Conservation (phyloP, 2,888 invertebrate species). For the Pilophorus perplexus region DNA sequence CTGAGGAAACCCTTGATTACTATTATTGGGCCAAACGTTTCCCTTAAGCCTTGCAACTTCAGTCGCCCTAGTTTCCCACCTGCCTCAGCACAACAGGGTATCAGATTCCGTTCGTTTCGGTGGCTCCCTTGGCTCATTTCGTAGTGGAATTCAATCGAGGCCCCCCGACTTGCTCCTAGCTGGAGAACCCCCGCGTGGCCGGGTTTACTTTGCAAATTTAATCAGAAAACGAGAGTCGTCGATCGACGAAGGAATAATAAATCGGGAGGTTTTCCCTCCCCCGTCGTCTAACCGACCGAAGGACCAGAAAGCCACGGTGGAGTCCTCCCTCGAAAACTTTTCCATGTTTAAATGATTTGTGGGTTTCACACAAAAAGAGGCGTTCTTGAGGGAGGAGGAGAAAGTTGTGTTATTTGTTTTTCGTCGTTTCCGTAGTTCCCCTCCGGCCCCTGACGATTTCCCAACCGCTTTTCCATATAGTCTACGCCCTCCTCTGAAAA, state of each 20-base stretch:
- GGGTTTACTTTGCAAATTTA: neutral
- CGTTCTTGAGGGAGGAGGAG: neutral
- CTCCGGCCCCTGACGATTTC: neutral
- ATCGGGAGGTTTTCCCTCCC: neutral
- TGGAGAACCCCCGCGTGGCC: no score
- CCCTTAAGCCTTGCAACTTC: no score
- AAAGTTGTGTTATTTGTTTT: slow-evolving; percentile 22
- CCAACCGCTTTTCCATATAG: neutral
- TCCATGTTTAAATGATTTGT: slow-evolving; percentile 24
- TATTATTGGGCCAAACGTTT: no score
- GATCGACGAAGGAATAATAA: neutral
- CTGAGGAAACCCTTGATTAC: no score
- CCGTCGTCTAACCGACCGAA: neutral
- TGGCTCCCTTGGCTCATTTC: no score
- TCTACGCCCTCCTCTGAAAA: neutral
- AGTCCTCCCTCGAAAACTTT: neutral
- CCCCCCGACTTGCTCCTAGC: no score
- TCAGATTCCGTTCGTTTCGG: no score
- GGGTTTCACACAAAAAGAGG: slow-evolving; percentile 19
- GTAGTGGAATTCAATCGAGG: no score
- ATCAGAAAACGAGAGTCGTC: neutral
- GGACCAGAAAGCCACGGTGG: neutral
- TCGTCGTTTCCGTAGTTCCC: neutral
- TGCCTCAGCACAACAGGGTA: no score
- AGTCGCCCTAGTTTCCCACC: no score